phyloP scores from a whole-genome alignment of 2,888 invertebrate species.

The Linhomoeus sp. region DNA sequence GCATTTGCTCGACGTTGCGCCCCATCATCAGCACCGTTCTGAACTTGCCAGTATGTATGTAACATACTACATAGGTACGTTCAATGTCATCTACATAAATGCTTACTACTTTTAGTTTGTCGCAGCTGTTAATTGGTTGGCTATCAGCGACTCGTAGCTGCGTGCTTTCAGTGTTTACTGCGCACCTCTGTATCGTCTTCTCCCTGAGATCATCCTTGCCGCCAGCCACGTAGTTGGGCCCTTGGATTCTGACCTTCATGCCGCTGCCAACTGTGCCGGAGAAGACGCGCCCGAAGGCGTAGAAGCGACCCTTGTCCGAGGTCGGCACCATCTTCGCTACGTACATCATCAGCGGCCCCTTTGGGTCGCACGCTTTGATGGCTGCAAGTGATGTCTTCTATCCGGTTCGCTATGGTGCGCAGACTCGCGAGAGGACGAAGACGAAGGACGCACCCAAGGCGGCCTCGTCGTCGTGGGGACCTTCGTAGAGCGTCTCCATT shows the following conservation, averaged over 20 bases:
- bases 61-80: background rate
- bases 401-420: no score
- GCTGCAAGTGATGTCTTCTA: constrained; percentile 3
- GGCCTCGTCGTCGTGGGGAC: constrained; percentile 11
- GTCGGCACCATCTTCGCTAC: constrained; percentile 14
- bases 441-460: constrained; percentile 10
- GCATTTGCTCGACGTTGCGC: constrained; percentile 3
- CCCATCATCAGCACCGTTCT: constrained; percentile 11
- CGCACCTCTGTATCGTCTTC: constrained; percentile 4
- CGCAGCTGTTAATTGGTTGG: no score
- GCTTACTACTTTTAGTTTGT: background rate
- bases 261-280: constrained; percentile 9
- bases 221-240: constrained; percentile 9
- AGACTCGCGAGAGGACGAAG: background rate
- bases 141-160: no score
- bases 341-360: constrained; percentile 14
- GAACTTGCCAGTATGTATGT: background rate
- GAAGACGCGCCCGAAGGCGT: constrained; percentile 13
- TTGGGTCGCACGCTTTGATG: constrained; percentile 11
- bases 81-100: background rate
- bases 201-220: constrained; percentile 5
- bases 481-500: constrained; percentile 12
- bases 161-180: no score
- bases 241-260: constrained; percentile 8
- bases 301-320: constrained; percentile 9